Evolutionary conservation across 2,113 vertebrate genomes (phyloP).

Genomic region (Triplophysa siluroides): DNA sequence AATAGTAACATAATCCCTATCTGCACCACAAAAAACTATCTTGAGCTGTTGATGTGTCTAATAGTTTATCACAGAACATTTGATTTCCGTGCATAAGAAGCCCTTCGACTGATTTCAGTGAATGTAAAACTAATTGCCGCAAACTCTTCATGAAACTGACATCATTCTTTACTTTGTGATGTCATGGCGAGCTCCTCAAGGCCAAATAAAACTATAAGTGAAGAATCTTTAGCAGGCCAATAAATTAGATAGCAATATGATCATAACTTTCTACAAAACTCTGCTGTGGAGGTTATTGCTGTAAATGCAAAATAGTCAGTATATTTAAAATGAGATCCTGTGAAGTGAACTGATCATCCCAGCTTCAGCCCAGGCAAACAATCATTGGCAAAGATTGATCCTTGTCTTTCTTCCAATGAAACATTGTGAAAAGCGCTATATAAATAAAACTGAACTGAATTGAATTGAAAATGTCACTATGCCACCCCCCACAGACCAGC

Average conservation of each 20-base stretch:
- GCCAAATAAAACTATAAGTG: background rate
- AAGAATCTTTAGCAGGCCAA: conserved; percentile 1
- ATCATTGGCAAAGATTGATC: too few species aligned
- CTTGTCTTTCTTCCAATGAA: too few species aligned
- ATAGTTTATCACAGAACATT: background rate
- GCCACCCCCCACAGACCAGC: too few species aligned
- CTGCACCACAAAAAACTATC: background rate
- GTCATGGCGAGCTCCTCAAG: background rate
- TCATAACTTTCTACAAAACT: background rate
- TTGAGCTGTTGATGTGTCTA: background rate
- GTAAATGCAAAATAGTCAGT: too few species aligned
- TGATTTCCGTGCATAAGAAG: background rate
- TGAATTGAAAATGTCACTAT: too few species aligned
- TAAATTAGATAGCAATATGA: background rate
- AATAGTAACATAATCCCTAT: background rate
- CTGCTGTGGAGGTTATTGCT: background rate
- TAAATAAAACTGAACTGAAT: too few species aligned
- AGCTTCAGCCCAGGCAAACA: too few species aligned
- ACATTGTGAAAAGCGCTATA: too few species aligned
- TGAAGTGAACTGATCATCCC: too few species aligned
- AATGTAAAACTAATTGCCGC: background rate
- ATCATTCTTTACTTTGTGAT: background rate
- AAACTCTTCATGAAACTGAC: background rate
- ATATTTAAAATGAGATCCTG: too few species aligned
- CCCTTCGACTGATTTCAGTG: background rate